A percentile compares a stretch with the other conserved stretches of the same genome.
These are phyloP conservation scores for Bettongia penicillata DNA, from an alignment of 2,113 vertebrate genomes.

Conservation along the genomic window DNA sequence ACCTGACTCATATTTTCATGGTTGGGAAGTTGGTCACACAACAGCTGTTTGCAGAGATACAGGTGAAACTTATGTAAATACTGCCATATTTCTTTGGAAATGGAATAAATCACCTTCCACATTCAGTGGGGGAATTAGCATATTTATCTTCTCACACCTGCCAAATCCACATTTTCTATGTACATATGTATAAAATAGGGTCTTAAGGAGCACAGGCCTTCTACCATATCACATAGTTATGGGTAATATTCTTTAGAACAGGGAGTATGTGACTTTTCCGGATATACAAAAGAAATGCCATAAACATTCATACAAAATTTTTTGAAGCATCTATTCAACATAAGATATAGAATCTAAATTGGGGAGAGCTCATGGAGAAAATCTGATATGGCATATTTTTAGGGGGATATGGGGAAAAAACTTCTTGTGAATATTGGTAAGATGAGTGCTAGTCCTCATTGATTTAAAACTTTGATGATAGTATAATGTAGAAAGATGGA, in stretches of 20 bases:
- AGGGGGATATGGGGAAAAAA: slow-evolving; percentile 35
- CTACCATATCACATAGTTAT: slow-evolving; percentile 25
- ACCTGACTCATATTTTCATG: slow-evolving; percentile 9
- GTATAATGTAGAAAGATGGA: background rate
- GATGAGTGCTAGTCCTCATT: slow-evolving; percentile 1
- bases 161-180: slow-evolving; percentile 48
- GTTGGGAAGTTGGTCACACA: slow-evolving; percentile 64
- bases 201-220: slow-evolving; percentile 24
- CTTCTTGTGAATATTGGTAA: slow-evolving; percentile 47
- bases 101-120: slow-evolving; percentile 64
- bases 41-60: slow-evolving; percentile 71
- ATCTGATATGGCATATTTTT: slow-evolving; percentile 22
- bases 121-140: slow-evolving; percentile 61
- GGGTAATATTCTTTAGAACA: slow-evolving; percentile 37
- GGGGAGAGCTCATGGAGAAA: slow-evolving; percentile 15
- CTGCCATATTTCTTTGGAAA: slow-evolving; percentile 68
- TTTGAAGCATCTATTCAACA: slow-evolving; percentile 15
- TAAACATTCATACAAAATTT: slow-evolving; percentile 38
- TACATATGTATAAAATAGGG: slow-evolving; percentile 48
- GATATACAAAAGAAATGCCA: slow-evolving; percentile 58
- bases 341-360: slow-evolving; percentile 23
- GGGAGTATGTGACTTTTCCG: background rate
- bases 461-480: slow-evolving; percentile 46
- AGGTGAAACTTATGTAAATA: slow-evolving; percentile 68
- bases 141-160: slow-evolving; percentile 69